Evolutionary conservation across 2,888 invertebrate genomes (phyloP), one percentile per base, ranked within the genome.

Genomic region (Polyommatus iphigenia): DNA sequence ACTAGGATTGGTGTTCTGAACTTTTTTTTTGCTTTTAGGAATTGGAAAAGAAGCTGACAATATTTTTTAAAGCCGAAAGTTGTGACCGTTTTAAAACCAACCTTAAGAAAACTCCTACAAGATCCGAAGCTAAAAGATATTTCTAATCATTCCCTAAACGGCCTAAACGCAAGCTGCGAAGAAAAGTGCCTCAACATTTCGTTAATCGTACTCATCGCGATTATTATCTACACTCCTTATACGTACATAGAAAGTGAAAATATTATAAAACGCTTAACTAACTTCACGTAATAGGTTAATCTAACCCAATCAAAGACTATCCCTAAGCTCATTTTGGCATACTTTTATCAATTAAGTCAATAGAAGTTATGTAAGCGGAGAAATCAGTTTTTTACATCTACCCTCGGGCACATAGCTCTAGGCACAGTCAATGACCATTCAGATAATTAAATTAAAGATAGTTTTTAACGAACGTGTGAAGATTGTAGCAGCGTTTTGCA

Each of bases 341-440:
- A 50, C 73, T 50, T 46, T 20, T 73, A 46, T 24, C 73, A 73
- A 36, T 41, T 41, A 36, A 46, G 36, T 73, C 41, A 73, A 36
- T 41, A 77, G 71, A 81, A 83, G 86, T 92, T 91, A 89, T 87
- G 88, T 88, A 92, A 92, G 88, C 86, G 87, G 91, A 89, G 90
- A 91, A 90, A 91, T 91, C 89, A 87, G 77, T 89, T 86, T 85
- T 84, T 85, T 86, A 84, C 85, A 88, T 89, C 88, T 89, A 87
- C 87, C 87, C 87, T 86, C 85, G 84, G 87, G 87, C 86, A 87
- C 86, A 88, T 86, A 85, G 90, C 90, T 90, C 83, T 85, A 87
- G 90, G 92, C 91, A 82, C 85, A 90, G 89, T 89, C 89, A 83
- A 86, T 84, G 90, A 91, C 87, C 90, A 50, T 50, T 73, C 50